These are phyloP conservation scores for Aethina tumida DNA, from an alignment of 1,140 invertebrate species.

Conservation along the genomic window DNA sequence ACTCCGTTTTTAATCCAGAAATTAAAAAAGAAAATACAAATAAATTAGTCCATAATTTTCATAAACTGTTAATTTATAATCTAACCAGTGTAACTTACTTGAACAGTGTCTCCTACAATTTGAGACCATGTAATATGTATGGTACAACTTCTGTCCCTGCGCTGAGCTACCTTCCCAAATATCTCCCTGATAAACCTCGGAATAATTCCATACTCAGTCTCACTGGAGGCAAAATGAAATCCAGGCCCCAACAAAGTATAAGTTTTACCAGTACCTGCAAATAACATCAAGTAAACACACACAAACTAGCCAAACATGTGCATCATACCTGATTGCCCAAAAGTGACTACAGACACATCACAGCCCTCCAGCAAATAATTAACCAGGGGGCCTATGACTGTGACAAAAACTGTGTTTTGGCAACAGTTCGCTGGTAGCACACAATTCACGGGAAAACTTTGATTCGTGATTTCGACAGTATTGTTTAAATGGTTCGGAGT, in stretches of 20 bases:
- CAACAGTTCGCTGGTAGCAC: constrained; percentile 45
- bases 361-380: constrained; percentile 57
- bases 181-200: constrained; percentile 64
- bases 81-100: too few relatives aligned
- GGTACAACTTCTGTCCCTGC: constrained; percentile 47
- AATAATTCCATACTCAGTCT: constrained; percentile 65
- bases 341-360: constrained; percentile 64
- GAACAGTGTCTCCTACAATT: constrained; percentile 37
- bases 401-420: constrained; percentile 38
- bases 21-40: too few relatives aligned
- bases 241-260: constrained; percentile 68
- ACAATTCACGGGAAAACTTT: constrained; percentile 48
- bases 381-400: constrained; percentile 42
- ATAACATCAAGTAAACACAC: too few relatives aligned
- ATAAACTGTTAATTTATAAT: too few relatives aligned
- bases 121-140: constrained; percentile 56
- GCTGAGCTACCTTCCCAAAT: constrained; percentile 52
- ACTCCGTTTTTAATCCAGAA: too few relatives aligned
- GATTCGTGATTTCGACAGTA: constrained; percentile 44
- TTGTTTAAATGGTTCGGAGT: constrained; percentile 43
- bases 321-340: constrained; percentile 69
- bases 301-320: too few relatives aligned
- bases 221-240: constrained; percentile 53
- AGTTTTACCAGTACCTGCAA: constrained; percentile 69
- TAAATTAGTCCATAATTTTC: too few relatives aligned